A percentile compares a stretch with the other conserved stretches of the same genome.
These are phyloP conservation scores for Pangasius macronema DNA, from an alignment of 2,797 vertebrate species.

Conservation along the genomic window DNA sequence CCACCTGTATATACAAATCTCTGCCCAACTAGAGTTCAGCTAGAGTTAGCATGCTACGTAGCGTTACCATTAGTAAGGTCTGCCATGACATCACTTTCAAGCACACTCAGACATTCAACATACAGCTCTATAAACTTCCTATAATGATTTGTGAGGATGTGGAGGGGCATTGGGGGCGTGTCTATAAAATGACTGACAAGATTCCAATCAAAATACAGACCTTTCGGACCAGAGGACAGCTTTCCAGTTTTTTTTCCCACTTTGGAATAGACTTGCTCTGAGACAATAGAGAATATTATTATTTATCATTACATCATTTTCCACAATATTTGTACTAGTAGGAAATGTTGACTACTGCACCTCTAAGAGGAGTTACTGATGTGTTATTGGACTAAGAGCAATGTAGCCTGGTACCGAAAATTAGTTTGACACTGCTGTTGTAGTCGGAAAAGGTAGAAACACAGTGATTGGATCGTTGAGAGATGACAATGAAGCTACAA, in stretches of 20 bases:
- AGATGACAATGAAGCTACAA: not conserved
- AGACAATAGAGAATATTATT: not conserved
- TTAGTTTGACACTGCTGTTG: not conserved
- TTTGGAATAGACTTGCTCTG: not conserved
- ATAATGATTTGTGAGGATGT: not conserved
- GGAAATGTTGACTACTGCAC: not conserved
- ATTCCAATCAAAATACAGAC: not conserved
- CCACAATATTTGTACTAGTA: not conserved
- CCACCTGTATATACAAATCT: not conserved
- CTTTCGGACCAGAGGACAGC: not conserved
- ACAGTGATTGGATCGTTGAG: not conserved
- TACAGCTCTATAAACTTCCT: not conserved
- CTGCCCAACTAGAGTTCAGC: not conserved
- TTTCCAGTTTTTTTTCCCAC: not conserved
- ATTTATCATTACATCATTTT: not conserved
- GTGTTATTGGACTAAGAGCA: not conserved
- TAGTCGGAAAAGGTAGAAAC: not conserved
- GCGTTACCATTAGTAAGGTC: not conserved
- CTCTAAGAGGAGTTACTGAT: not conserved
- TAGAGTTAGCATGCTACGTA: not conserved
- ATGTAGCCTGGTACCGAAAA: not conserved
- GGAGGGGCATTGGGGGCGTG: not conserved
- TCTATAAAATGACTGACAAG: constrained; percentile 4
- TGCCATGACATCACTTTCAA: not conserved
- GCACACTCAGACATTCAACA: too few species aligned